These are phyloP conservation scores for Fragum whitleyi DNA, from an alignment of 2,888 invertebrate species.

Conservation along the genomic window DNA sequence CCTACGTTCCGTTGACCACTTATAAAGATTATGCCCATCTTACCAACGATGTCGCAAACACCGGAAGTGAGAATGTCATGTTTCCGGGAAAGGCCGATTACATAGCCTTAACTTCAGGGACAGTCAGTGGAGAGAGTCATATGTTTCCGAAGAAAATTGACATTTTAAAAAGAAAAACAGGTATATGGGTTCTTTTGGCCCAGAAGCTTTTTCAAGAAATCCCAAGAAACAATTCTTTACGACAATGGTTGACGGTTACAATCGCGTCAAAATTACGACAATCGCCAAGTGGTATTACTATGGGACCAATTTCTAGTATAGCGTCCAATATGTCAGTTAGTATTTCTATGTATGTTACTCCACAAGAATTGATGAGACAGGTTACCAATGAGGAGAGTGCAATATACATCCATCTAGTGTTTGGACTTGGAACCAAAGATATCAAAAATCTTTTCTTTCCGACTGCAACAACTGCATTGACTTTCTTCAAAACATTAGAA, in stretches of 20 bases:
- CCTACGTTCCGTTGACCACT: slow-evolving; percentile 40
- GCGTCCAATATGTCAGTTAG: slow-evolving; percentile 42
- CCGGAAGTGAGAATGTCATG: slow-evolving; percentile 52
- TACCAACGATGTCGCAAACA: slow-evolving; percentile 28
- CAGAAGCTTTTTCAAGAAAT: slow-evolving; percentile 46
- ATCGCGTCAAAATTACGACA: slow-evolving; percentile 21
- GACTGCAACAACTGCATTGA: slow-evolving; percentile 46
- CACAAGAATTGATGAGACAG: slow-evolving; percentile 11
- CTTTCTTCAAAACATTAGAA: slow-evolving; percentile 58
- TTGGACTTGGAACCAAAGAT: slow-evolving; percentile 54
- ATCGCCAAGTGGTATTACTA: slow-evolving; percentile 47
- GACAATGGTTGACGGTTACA: slow-evolving; percentile 48
- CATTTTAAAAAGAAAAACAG: slow-evolving; percentile 32
- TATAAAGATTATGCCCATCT: slow-evolving; percentile 51
- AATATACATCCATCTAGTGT: slow-evolving; percentile 61
- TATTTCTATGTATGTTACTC: slow-evolving; percentile 39
- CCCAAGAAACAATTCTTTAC: slow-evolving; percentile 45
- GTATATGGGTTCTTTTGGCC: slow-evolving; percentile 36
- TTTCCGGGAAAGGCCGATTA: slow-evolving; percentile 62
- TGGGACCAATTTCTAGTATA: slow-evolving; percentile 57
- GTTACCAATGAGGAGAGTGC: slow-evolving; percentile 35
- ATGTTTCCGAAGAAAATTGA: slow-evolving; percentile 54
- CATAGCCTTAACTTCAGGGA: slow-evolving; percentile 62
- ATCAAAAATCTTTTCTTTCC: slow-evolving; percentile 56
- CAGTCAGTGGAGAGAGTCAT: slow-evolving; percentile 58